Evolutionary conservation across 2,797 vertebrate species (phyloP).

Genomic region (Gouania willdenowi): DNA sequence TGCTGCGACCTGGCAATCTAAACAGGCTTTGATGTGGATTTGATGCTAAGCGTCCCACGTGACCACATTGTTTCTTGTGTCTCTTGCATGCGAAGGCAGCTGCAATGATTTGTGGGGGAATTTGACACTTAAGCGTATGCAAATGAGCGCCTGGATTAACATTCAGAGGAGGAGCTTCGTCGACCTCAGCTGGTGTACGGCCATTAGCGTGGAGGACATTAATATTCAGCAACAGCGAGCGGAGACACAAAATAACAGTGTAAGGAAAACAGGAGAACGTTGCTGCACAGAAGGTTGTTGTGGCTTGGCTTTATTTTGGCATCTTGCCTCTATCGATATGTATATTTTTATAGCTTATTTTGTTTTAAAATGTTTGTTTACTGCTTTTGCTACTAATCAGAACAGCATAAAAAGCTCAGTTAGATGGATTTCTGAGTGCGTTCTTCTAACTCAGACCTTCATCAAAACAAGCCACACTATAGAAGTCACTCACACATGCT

Average conservation of each 20-base stretch:
- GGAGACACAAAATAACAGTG: slow-evolving; percentile 59
- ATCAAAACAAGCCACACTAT: too few species aligned
- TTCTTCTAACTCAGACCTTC: too few species aligned
- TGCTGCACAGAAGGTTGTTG: too few species aligned
- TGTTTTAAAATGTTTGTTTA: too few species aligned
- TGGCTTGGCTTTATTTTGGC: too few species aligned
- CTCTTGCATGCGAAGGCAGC: slow-evolving; percentile 17
- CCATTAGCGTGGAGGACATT: slow-evolving; percentile 76
- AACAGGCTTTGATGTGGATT: slow-evolving; percentile 70
- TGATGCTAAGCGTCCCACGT: slow-evolving; percentile 48
- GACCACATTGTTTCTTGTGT: slow-evolving; percentile 64
- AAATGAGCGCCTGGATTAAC: slow-evolving; percentile 74
- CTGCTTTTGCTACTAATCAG: too few species aligned
- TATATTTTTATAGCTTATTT: too few species aligned
- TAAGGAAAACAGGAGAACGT: slow-evolving; percentile 66
- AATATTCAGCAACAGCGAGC: slow-evolving; percentile 68
- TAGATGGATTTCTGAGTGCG: too few species aligned
- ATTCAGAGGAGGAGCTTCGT: slow-evolving; percentile 78
- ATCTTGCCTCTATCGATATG: too few species aligned
- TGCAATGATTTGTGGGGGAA: slow-evolving; percentile 68
- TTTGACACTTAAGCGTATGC: slow-evolving; percentile 74
- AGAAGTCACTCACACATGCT: too few species aligned
- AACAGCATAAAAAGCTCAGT: too few species aligned
- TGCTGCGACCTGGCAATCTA: slow-evolving; percentile 63
- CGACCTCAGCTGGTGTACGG: slow-evolving; percentile 65